These are phyloP conservation scores for Hesperophylax magnus DNA, from an alignment of 1,140 invertebrate genomes.

Conservation along the genomic window DNA sequence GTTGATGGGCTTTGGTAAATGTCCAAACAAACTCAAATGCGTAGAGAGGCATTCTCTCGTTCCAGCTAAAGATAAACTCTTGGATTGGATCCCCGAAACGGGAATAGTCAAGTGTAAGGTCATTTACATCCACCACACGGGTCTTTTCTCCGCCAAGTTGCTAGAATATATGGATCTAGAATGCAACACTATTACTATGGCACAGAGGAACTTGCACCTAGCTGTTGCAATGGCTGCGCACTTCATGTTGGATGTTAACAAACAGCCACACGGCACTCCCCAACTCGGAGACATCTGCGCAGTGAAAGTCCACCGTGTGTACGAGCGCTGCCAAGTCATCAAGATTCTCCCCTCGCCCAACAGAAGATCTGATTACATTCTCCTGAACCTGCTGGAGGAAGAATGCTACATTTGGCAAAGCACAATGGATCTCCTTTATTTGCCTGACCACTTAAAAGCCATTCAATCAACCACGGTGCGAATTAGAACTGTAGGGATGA, in stretches of 20 bases:
- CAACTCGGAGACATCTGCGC: conserved; percentile 65
- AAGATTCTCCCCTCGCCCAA: conserved; percentile 60
- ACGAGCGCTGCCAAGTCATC: conserved; percentile 63
- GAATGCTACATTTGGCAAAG: conserved; percentile 60
- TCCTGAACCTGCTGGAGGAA: conserved; percentile 66
- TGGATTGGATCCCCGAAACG: conserved; percentile 63
- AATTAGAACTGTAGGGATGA: conserved; percentile 63
- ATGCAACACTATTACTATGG: conserved; percentile 59
- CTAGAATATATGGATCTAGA: conserved; percentile 58
- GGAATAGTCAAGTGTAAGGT: conserved; percentile 65
- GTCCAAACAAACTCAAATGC: conserved; percentile 6
- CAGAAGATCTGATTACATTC: conserved; percentile 60
- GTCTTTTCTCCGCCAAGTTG: conserved; percentile 62
- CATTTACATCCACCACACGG: conserved; percentile 61
- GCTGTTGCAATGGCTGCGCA: conserved; percentile 64
- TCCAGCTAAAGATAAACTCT: conserved; percentile 58
- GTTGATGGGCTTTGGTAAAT: conserved; percentile 61
- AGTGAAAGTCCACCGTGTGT: conserved; percentile 60
- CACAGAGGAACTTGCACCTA: conserved; percentile 61
- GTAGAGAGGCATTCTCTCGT: conserved; percentile 19
- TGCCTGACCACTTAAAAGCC: conserved; percentile 63
- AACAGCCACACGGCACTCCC: conserved; percentile 60
- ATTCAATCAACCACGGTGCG: conserved; percentile 61
- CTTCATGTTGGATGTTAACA: conserved; percentile 62
- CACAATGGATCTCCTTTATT: conserved; percentile 62